Evolutionary conservation across 2,888 invertebrate genomes (phyloP).

Genomic region (Drosophila atripex): DNA sequence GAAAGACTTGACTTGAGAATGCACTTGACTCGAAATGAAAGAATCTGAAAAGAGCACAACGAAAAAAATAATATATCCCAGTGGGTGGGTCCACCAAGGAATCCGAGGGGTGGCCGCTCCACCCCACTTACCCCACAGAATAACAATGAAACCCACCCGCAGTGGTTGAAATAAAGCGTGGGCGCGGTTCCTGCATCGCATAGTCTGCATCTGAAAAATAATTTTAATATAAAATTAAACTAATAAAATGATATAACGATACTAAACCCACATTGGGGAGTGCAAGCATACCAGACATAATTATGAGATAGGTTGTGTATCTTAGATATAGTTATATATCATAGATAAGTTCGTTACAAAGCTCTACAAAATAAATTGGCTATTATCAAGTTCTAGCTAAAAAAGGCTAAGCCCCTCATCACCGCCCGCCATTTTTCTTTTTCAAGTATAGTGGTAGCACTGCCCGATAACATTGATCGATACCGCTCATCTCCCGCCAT

Average conservation of each 20-base stretch:
- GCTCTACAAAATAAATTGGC: no score
- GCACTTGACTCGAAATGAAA: slow-evolving; percentile 70
- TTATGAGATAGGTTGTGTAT: no score
- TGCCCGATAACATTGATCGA: no score
- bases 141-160: slow-evolving; percentile 10
- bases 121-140: neutral
- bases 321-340: no score
- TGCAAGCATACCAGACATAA: no score
- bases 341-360: no score
- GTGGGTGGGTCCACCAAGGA: slow-evolving; percentile 1
- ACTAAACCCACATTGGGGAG: no score
- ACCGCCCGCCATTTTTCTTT: no score
- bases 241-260: neutral
- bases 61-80: slow-evolving; percentile 28
- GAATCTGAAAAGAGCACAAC: slow-evolving; percentile 44
- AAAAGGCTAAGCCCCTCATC: no score
- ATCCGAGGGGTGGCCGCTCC: neutral
- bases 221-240: neutral
- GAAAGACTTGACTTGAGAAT: slow-evolving; percentile 47
- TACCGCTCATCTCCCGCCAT: no score
- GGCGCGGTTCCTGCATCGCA: neutral
- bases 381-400: no score
- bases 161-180: slow-evolving; percentile 21
- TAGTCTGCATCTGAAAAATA: neutral
- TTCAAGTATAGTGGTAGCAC: no score